Conservation (phyloP, 2,797 vertebrate species). For the Tokudaia muenninki region DNA sequence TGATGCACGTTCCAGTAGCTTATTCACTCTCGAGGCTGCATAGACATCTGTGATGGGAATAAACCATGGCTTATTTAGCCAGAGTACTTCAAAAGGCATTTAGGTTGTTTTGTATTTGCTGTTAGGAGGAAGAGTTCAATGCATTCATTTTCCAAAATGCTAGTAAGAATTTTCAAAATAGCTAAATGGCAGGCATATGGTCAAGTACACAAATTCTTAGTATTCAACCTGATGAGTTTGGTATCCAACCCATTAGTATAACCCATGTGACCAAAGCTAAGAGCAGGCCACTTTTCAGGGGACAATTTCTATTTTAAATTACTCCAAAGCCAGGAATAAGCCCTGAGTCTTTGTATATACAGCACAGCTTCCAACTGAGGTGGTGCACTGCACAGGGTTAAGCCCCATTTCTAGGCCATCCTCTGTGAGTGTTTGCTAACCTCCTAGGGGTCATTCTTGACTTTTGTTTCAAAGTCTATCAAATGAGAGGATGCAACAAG, state of each 20-base stretch:
- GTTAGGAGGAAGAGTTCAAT: neutral
- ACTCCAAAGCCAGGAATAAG: neutral
- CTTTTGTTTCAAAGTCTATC: neutral
- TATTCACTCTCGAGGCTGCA: neutral
- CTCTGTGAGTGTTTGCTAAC: neutral
- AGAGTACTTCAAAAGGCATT: neutral
- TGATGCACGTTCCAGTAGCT: neutral
- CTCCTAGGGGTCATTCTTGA: conserved; percentile 13
- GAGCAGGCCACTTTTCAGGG: neutral
- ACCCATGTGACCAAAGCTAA: neutral
- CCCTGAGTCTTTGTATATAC: neutral
- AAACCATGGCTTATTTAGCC: neutral
- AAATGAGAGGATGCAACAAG: neutral
- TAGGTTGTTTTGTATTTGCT: neutral
- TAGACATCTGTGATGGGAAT: neutral
- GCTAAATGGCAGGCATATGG: neutral
- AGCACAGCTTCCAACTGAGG: neutral
- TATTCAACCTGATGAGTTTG: neutral
- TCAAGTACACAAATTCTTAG: neutral
- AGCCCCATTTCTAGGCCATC: neutral
- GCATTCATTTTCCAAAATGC: conserved; percentile 46
- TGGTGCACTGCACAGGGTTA: neutral
- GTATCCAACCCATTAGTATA: neutral
- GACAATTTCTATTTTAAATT: neutral
- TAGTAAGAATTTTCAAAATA: neutral